A percentile compares a stretch with the other conserved stretches of the same genome.
phyloP scores from a whole-genome alignment of 2,797 vertebrate genomes.

The Labroides dimidiatus region DNA sequence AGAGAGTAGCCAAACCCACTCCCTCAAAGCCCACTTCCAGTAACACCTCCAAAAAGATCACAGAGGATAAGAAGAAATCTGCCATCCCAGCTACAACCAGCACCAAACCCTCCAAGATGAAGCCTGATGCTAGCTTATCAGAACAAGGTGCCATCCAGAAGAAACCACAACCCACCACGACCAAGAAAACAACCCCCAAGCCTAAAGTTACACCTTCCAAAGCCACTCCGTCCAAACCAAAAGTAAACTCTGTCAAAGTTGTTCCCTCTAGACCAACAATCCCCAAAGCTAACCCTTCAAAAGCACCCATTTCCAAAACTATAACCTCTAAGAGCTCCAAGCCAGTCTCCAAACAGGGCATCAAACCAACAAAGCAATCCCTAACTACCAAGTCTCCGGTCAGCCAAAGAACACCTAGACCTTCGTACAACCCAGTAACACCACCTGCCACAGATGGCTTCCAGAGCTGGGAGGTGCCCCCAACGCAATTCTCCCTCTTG shows the following conservation, averaged over 20 bases:
- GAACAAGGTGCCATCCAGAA: slow-evolving; percentile 62
- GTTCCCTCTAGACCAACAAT: slow-evolving; percentile 58
- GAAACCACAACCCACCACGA: slow-evolving; percentile 67
- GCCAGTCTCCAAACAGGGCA: slow-evolving; percentile 53
- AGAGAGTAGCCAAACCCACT: slow-evolving; percentile 58
- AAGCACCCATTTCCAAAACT: slow-evolving; percentile 63
- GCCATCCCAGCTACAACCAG: slow-evolving; percentile 61
- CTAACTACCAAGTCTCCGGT: slow-evolving; percentile 66
- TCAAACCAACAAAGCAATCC: slow-evolving; percentile 68
- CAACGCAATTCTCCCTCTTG: slow-evolving; percentile 86
- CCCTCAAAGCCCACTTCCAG: slow-evolving; percentile 62
- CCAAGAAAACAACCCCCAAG: slow-evolving; percentile 71
- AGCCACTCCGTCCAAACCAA: slow-evolving; percentile 68
- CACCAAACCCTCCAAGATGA: slow-evolving; percentile 75
- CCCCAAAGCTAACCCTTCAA: slow-evolving; percentile 67
- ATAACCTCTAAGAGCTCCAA: slow-evolving; percentile 59
- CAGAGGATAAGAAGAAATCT: slow-evolving; percentile 73
- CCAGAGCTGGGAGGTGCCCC: slow-evolving; percentile 86
- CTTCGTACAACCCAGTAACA: slow-evolving; percentile 78
- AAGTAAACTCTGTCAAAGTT: slow-evolving; percentile 61
- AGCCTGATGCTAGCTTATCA: slow-evolving; percentile 47
- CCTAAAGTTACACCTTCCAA: slow-evolving; percentile 70
- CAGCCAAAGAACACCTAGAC: slow-evolving; percentile 65
- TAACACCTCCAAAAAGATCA: slow-evolving; percentile 60
- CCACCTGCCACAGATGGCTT: slow-evolving; percentile 85